Base-by-base conservation (phyloP, 2,113 vertebrate species). In the Electrona antarctica region DNA sequence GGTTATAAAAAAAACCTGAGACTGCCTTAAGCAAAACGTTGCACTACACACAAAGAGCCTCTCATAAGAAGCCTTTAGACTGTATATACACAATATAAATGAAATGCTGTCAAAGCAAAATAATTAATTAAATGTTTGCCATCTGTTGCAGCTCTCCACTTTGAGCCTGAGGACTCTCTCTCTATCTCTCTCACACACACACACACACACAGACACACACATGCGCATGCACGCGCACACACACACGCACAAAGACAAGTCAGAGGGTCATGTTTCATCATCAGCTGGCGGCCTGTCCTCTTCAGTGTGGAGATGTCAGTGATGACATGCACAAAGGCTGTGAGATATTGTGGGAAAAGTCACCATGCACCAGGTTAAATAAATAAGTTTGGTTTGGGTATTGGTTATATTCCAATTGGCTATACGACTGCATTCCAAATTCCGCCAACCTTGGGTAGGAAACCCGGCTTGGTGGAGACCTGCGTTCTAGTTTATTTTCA, bases 201-300 rank as follows among this genome's bases (percentile, higher is more conserved):
- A 1, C 21, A 21, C 21, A 21, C 21, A 21, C 21, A 21, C 2
- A 21, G 21, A 21, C 21, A 21, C 21, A 21, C 21, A 2, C 21
- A 2, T 21, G 21, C 21, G 21, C 1, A 2, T 2, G 21, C 21
- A 2, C 21, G 21, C 21, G 2, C 21, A 21, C 21, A 21, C 21
- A 21, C 21, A 21, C 21, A 21, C 21, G 21, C 21, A 21, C 21
- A 79, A 80, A 79, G 79, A 84, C 80, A 69, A 88, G 84, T 87
- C 90, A 85, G 69, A 10, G 71, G 81, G 77, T 89, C 82, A 67
- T 86, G 80, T 90, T 91, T 92, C 87, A 88, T 84, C 83, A 77
- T 78, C 71, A 88, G 89, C 86, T 89, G 90, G 85, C 46, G 71
- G 72, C 76, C 83, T 54, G 64, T 59, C 80, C 79, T 15, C 77